Percentiles rank a stretch among this genome's conserved stretches.
Evolutionary conservation across 2,113 vertebrate species (phyloP).

Genomic region (Eptatretus burgeri): DNA sequence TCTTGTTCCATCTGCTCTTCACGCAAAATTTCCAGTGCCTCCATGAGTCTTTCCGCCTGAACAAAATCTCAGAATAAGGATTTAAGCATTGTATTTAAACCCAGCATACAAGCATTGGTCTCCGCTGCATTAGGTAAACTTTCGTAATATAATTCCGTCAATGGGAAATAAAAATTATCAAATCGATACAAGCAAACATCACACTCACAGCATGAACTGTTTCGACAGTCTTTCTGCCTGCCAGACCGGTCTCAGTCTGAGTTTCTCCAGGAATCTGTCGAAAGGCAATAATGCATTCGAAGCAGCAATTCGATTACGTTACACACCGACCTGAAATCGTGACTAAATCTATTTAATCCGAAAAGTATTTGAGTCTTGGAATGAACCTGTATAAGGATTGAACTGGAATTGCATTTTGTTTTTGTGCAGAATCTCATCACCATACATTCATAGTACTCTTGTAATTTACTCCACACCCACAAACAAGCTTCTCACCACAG

Average conservation of each 20-base stretch:
- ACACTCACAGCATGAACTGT: slow-evolving; percentile 71
- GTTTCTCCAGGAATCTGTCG: slow-evolving; percentile 57
- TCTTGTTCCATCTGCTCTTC: slow-evolving; percentile 42
- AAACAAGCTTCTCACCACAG: slow-evolving; percentile 36
- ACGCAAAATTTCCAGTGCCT: slow-evolving; percentile 53
- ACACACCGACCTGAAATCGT: no score
- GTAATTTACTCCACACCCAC: no score
- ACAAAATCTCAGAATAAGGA: neutral
- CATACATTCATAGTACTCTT: no score
- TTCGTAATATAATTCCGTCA: neutral
- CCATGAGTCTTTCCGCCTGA: slow-evolving; percentile 80
- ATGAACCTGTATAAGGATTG: no score
- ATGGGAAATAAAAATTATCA: neutral
- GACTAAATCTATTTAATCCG: no score
- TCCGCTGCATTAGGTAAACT: neutral
- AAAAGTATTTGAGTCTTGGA: no score
- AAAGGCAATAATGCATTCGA: no score
- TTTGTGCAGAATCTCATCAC: no score
- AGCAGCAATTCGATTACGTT: no score
- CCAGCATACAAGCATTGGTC: neutral
- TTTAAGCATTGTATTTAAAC: neutral
- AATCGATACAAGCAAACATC: neutral
- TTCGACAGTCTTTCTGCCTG: slow-evolving; percentile 64
- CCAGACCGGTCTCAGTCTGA: slow-evolving; percentile 38
- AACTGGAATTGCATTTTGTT: no score